Conservation (phyloP, 2,797 vertebrate species). For the Netta rufina region DNA sequence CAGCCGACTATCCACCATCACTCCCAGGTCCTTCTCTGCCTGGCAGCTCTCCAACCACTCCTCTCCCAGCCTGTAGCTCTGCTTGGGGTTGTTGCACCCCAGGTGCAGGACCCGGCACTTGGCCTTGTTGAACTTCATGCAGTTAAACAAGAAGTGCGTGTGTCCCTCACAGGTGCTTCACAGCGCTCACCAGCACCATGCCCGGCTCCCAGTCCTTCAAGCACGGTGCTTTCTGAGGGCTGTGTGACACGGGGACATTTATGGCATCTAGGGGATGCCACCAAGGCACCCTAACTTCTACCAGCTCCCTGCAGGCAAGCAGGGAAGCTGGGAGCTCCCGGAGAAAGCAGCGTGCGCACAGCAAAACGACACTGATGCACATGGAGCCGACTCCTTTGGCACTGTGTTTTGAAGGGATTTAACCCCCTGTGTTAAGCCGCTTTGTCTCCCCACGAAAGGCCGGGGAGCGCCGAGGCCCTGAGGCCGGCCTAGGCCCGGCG, state of each 20-base stretch:
- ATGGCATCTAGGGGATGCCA: not conserved
- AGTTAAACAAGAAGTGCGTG: not conserved
- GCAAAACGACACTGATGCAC: rapidly evolving
- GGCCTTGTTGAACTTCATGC: too few species aligned
- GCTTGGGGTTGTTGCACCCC: too few species aligned
- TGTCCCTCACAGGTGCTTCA: not conserved
- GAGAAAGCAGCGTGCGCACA: rapidly evolving
- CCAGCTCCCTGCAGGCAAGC: not conserved
- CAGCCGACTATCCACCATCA: too few species aligned
- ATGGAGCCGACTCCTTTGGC: rapidly evolving
- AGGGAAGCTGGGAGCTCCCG: rapidly evolving
- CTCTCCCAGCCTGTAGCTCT: too few species aligned
- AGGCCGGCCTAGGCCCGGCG: not conserved
- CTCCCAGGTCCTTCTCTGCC: too few species aligned
- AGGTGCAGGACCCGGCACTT: too few species aligned
- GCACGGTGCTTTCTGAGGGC: not conserved
- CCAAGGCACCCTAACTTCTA: not conserved
- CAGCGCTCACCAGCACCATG: not conserved
- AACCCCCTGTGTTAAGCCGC: rapidly evolving
- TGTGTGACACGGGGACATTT: rapidly evolving
- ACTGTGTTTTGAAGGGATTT: not conserved
- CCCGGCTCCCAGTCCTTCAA: rapidly evolving
- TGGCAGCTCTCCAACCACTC: too few species aligned
- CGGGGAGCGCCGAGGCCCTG: too few species aligned
- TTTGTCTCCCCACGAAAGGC: not conserved